Percentiles rank a stretch among this genome's conserved stretches.
Evolutionary conservation across 2,888 invertebrate species (phyloP).

Genomic region (Deilephila elpenor): DNA sequence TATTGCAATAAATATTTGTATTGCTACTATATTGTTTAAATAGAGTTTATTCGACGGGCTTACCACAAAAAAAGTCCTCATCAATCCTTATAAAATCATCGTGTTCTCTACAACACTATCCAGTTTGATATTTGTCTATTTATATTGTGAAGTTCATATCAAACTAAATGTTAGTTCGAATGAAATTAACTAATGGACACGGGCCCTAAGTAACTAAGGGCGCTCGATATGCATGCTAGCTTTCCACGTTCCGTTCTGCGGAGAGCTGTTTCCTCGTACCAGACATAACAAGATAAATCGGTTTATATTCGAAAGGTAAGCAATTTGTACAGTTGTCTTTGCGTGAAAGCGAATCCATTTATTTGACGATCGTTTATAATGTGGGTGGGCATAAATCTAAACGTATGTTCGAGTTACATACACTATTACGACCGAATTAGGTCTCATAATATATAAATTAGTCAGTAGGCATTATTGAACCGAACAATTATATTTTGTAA

Average conservation of each 20-base stretch:
- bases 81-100: too few relatives aligned
- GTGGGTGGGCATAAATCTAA: slow-evolving; percentile 42
- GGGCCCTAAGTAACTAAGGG: slow-evolving; percentile 45
- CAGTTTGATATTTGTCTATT: background rate
- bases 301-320: slow-evolving; percentile 69
- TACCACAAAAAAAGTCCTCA: too few relatives aligned
- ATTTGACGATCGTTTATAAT: slow-evolving; percentile 48
- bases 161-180: slow-evolving; percentile 40
- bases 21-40: too few relatives aligned
- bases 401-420: slow-evolving; percentile 30
- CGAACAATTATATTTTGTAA: slow-evolving; percentile 29
- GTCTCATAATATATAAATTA: background rate
- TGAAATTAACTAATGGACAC: slow-evolving; percentile 12
- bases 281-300: slow-evolving; percentile 68
- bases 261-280: slow-evolving; percentile 57
- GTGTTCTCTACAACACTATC: background rate
- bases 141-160: background rate
- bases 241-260: slow-evolving; percentile 54
- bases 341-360: slow-evolving; percentile 62
- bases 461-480: slow-evolving; percentile 38
- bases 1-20: too few relatives aligned
- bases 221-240: slow-evolving; percentile 45
- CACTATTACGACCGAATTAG: slow-evolving; percentile 5
- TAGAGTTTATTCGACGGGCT: too few relatives aligned
- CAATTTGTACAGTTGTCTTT: slow-evolving; percentile 66